phyloP scores from a whole-genome alignment of 2,797 vertebrate genomes.

The Labroides dimidiatus region DNA sequence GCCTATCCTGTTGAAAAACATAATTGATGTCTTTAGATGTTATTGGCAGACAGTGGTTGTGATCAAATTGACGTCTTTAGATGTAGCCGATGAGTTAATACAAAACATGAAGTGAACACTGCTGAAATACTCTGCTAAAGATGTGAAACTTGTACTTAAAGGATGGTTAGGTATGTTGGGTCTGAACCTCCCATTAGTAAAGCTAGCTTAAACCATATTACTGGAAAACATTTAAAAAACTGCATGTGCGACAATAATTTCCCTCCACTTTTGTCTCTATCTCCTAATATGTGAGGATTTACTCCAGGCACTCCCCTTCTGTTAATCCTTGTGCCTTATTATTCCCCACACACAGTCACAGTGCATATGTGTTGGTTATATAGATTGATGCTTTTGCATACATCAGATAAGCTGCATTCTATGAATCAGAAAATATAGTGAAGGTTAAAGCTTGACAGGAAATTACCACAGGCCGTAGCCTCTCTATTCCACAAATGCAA shows the following conservation, averaged over 20 bases:
- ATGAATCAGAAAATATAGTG: conserved; percentile 59
- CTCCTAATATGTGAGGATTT: conserved; percentile 67
- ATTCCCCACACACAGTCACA: conserved; percentile 43
- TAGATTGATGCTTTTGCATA: conserved; percentile 48
- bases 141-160: background rate
- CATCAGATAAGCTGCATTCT: conserved; percentile 48
- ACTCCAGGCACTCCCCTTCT: conserved; percentile 53
- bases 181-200: conserved; percentile 10
- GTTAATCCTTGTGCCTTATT: conserved; percentile 64
- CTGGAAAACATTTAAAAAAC: conserved; percentile 30
- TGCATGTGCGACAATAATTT: conserved; percentile 63
- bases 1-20: too few relatives aligned
- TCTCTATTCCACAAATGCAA: conserved; percentile 28
- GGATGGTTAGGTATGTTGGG: background rate
- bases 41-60: too few relatives aligned
- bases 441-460: conserved; percentile 60
- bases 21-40: too few relatives aligned
- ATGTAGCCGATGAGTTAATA: too few relatives aligned
- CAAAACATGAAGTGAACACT: too few relatives aligned
- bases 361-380: conserved; percentile 29
- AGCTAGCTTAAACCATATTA: conserved; percentile 31
- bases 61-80: too few relatives aligned
- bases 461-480: conserved; percentile 54
- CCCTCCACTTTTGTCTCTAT: conserved; percentile 57
- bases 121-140: background rate